Evolutionary conservation across 1,140 invertebrate genomes (phyloP), one percentile per base, ranked within the genome.

Genomic region (Paralvinella palmiformis): DNA sequence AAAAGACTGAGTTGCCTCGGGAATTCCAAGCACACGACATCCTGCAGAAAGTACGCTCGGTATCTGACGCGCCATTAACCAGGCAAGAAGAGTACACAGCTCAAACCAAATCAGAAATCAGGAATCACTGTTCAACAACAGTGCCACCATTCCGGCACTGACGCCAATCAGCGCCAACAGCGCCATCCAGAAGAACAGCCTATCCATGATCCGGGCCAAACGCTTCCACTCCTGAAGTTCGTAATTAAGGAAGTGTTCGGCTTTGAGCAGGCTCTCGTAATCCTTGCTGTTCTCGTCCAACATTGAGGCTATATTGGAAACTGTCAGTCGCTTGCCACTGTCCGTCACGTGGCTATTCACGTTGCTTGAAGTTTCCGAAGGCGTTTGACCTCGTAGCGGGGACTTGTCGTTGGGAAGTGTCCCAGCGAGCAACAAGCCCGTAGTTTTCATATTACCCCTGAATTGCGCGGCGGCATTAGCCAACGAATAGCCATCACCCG

Each of bases 121-220:
- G n/a, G n/a, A n/a, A n/a, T n/a, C n/a, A n/a, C n/a, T n/a, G n/a
- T n/a, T n/a, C n/a, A n/a, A n/a, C n/a, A n/a, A n/a, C n/a, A n/a
- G n/a, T n/a, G n/a, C n/a, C n/a, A n/a, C n/a, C 37, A 41, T 41
- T 41, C 37, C 37, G 10, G n/a, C 10, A 41, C 37, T 41, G 37
- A 41, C 37, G n/a, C 10, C 10, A 13, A 41, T 41, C 37, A 57
- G 55, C 4, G 55, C 55, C 7, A 29, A n/a, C 24, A 57, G 32
- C 17, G 55, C 32, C 4, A 57, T 4, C 55, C 55, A 57, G 55
- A 57, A 57, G 55, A 57, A 57, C 4, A 57, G 55, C 32, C 55
- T 20, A 31, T 57, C 55, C 32, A 57, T 35, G 32, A 57, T 35
- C 24, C 55, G 20, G 20, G 55, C 55, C 55, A 57, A 57, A 17